phyloP scores from a whole-genome alignment of 2,888 invertebrate species.

The Philereme transversata region DNA sequence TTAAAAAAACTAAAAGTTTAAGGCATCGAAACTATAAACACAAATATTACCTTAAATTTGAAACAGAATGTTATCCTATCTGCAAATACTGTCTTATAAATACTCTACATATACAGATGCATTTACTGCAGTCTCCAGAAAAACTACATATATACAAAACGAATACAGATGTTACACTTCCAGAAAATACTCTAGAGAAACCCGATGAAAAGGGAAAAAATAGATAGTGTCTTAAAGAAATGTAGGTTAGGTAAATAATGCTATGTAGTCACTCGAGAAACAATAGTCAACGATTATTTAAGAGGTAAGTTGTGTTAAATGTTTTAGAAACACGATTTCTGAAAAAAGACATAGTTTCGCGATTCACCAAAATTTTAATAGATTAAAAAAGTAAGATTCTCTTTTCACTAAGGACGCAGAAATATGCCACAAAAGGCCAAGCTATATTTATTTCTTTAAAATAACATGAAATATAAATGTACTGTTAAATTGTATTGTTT shows the following conservation, averaged over 20 bases:
- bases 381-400: not conserved
- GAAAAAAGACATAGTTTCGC: not conserved
- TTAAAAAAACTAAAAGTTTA: not conserved
- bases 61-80: not conserved
- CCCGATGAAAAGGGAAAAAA: not conserved
- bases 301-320: conserved; percentile 4
- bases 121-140: not conserved
- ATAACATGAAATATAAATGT: no score
- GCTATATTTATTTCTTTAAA: no score
- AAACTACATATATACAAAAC: not conserved
- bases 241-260: no score
- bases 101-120: not conserved
- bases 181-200: not conserved
- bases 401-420: conserved; percentile 16
- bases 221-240: not conserved
- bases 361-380: not conserved
- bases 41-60: conserved; percentile 2
- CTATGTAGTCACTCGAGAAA: not conserved
- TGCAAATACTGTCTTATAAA: conserved; percentile 3
- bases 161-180: not conserved
- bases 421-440: no score
- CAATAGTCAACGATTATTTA: not conserved
- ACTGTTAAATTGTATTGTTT: not conserved
- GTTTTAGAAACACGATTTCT: not conserved
- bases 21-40: not conserved